Evolutionary conservation across 2,888 invertebrate genomes (phyloP), one percentile per base, ranked within the genome.

Genomic region (Troides helena): DNA sequence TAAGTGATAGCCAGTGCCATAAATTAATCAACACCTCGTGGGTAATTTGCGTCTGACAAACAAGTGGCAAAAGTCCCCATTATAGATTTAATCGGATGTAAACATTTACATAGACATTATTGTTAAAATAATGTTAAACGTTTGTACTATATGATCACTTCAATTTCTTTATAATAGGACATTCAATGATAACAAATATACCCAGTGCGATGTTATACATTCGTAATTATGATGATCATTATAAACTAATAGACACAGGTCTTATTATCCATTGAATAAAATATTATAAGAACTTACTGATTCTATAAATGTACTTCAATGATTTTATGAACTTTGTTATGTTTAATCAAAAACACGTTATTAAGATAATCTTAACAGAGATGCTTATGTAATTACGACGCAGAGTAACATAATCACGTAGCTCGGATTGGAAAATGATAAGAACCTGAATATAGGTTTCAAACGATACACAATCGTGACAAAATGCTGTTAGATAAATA

Each of bases 1-100:
- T 58, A 43, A 53, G 53, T 61, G 57, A 46, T 46, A 69, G 57
- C 63, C 62, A 59, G 61, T 18, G 12, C 14, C 57, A 65, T 69
- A 65, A 63, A 69, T 69, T 61, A 65, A 69, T 69, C 56, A 69
- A 60, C 69, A 25, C 56, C 18, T 23, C 59, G 59, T 53, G 25
- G 63, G 61, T 61, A 65, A 69, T 69, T 65, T 65, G 69, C 62
- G n/a, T 46, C 56, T 18, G 18, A 57, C 61, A 65, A 65, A 69
- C 43, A 62, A 67, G 56, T 56, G 62, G 39, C 65, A 36, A 50
- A 61, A 53, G 56, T 67, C 53, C 58, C 50, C 68, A 59, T 64
- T 69, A 60, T 61, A 65, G 60, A 65, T 69, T 65, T 62, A 61
- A 69, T 65, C 68, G 12, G 21, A 25, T 64, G n/a, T 53, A 68